Evolutionary conservation across 2,113 vertebrate genomes (phyloP), one percentile per base, ranked within the genome.

Genomic region (Lucifuga dentata): DNA sequence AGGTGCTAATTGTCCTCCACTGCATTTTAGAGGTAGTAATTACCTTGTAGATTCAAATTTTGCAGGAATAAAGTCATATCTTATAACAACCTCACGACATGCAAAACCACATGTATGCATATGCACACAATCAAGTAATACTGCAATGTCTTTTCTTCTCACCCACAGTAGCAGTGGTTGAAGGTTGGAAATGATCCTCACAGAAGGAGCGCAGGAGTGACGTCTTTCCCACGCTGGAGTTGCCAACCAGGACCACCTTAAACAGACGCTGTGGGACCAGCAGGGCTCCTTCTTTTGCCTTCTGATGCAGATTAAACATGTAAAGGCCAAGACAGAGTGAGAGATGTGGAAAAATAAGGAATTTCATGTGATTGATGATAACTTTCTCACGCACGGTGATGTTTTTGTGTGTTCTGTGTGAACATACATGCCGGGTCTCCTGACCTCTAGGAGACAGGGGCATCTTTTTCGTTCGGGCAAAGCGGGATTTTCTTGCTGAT

Each of bases 171-270:
- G 96, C 95, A 19, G 92, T 89, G 21, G 93, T 94, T 67, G 92
- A 87, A 0, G 92, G 76, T 45, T 87, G 92, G 89, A 97, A 97
- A 15, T 16, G 77, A 29, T 92, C 94, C 55, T 95, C 95, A 23
- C 95, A 98, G 87, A 98, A 94, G 68, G 93, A 89, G 74, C 92
- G 92, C 11, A 99, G 89, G 62, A 98, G 92, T 2, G 95, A 97
- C 0, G 96, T 98, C 91, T 98, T 99, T 35, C 97, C 97, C 45
- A 98, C 96, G 0, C 92, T 95, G 0, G 95, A 96, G 80, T 97
- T 95, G 8, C 96, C 96, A 44, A 98, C 93, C 48, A 97, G 81
- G 63, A 99, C 90, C 0, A 98, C 93, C 90, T 98, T 98, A 81
- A 98, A 98, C 32, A 98, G 89, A 1, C 85, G 91, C 16, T 98